These are phyloP conservation scores for Campoletis raptor DNA, from an alignment of 2,888 invertebrate species.

Conservation along the genomic window DNA sequence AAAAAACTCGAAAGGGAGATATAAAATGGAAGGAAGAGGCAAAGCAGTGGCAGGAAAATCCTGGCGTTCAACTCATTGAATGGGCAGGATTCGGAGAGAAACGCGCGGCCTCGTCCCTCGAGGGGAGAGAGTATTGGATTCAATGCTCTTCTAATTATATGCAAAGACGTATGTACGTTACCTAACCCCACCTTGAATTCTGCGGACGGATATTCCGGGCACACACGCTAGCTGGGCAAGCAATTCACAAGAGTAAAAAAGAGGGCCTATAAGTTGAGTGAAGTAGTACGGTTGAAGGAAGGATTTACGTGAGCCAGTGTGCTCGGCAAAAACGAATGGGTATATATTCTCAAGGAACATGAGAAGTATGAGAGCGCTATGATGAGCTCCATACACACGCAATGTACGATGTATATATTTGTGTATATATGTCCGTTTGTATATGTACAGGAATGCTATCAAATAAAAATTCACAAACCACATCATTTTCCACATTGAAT, in stretches of 20 bases:
- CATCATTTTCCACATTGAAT: conserved; percentile 1
- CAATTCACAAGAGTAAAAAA: conserved; percentile 22
- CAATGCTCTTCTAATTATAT: conserved; percentile 84
- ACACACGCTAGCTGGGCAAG: conserved; percentile 57
- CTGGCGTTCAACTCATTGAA: conserved; percentile 75
- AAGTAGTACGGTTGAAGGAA: conserved; percentile 55
- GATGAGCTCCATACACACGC: conserved; percentile 11
- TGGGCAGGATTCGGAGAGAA: conserved; percentile 45
- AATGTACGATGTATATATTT: background rate
- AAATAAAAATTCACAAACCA: conserved; percentile 5
- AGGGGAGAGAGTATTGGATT: conserved; percentile 73
- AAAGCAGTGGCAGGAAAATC: conserved; percentile 52
- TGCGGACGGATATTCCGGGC: conserved; percentile 57
- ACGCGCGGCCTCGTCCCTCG: conserved; percentile 39
- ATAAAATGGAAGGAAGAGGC: conserved; percentile 39
- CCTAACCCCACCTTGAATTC: conserved; percentile 64
- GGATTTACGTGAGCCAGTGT: conserved; percentile 60
- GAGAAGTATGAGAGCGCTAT: conserved; percentile 41
- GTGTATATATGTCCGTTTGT: background rate
- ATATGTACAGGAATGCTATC: background rate
- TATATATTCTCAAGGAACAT: conserved; percentile 33
- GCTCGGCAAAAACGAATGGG: conserved; percentile 26
- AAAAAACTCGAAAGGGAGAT: conserved; percentile 16
- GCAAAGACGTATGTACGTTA: conserved; percentile 81
- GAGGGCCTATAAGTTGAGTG: conserved; percentile 54